phyloP scores from a whole-genome alignment of 2,113 vertebrate species.

The Nicator chloris region DNA sequence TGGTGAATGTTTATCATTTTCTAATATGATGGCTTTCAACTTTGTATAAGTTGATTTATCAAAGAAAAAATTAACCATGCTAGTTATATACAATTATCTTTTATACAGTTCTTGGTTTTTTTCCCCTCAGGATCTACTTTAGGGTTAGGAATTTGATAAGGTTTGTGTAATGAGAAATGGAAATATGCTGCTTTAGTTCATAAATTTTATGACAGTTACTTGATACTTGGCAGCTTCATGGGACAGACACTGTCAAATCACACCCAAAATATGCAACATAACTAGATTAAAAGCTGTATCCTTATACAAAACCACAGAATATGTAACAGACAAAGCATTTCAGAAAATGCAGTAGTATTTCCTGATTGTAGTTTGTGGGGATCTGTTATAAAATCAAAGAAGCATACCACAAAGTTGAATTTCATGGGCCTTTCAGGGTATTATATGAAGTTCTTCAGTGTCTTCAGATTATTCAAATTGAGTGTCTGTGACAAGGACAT shows the following conservation, averaged over 20 bases:
- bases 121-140: background rate
- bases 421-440: background rate
- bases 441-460: background rate
- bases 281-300: background rate
- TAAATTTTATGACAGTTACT: background rate
- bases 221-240: background rate
- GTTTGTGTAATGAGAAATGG: background rate
- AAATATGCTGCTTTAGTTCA: background rate
- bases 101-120: background rate
- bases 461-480: background rate
- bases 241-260: background rate
- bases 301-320: background rate
- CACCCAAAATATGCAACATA: background rate
- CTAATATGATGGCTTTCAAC: background rate
- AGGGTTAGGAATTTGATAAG: background rate
- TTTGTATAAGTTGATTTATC: background rate
- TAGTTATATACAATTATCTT: background rate
- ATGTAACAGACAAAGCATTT: background rate
- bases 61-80: background rate
- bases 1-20: background rate
- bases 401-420: fast-evolving
- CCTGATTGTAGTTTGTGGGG: background rate
- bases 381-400: background rate
- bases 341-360: background rate
- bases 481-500: fast-evolving